phyloP scores from a whole-genome alignment of 2,113 vertebrate species.

The Vulpes ferrilata region DNA sequence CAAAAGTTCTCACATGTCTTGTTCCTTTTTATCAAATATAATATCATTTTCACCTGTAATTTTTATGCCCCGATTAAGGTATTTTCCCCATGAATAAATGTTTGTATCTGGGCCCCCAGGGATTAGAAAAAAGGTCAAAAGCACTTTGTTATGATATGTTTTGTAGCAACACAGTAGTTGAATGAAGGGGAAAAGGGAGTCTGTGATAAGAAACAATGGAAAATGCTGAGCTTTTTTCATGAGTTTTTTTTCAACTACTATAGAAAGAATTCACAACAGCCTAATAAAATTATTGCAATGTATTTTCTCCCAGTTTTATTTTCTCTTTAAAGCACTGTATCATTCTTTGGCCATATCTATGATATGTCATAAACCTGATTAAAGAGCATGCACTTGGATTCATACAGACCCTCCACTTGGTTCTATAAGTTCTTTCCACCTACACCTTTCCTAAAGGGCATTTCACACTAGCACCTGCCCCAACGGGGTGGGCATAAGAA shows the following conservation, averaged over 20 bases:
- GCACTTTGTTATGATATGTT: neutral
- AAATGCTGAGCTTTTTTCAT: neutral
- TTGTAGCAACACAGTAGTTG: neutral
- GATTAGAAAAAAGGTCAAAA: neutral
- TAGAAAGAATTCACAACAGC: neutral
- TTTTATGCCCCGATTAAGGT: neutral
- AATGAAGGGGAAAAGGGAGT: neutral
- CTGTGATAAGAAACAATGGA: neutral
- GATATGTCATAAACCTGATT: too few relatives aligned
- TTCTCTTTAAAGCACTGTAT: neutral
- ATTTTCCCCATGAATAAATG: slow-evolving; percentile 38
- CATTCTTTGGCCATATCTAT: neutral
- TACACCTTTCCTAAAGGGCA: too few relatives aligned
- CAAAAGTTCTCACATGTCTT: neutral
- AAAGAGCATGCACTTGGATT: neutral
- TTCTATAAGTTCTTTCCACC: neutral
- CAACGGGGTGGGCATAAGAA: neutral
- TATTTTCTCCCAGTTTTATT: neutral
- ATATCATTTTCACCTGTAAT: neutral
- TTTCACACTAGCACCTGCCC: neutral
- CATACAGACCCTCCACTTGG: neutral
- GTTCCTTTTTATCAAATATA: slow-evolving; percentile 10
- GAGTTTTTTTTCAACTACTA: neutral
- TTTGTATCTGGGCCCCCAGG: neutral
- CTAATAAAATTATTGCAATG: neutral